Evolutionary conservation across 2,113 vertebrate species (phyloP), one percentile per base, ranked within the genome.

Genomic region (Larimichthys polyactis): DNA sequence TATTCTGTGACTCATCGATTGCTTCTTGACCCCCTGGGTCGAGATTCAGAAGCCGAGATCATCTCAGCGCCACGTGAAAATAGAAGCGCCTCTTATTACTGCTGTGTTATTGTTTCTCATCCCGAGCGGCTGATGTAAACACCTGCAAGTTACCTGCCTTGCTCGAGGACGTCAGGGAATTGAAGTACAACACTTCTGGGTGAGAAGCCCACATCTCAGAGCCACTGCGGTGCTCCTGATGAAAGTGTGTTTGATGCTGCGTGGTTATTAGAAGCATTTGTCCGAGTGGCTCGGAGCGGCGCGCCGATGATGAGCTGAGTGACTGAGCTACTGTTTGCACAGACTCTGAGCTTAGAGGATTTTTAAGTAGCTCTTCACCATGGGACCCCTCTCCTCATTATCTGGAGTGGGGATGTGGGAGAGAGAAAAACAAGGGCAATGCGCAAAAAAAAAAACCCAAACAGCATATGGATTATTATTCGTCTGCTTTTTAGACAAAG

Each of bases 311-410:
- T 17, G 58, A 78, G 76, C 84, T 4, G 62, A 81, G 63, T 57
- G 79, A 11, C 75, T 69, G 79, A 84, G 70, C 54, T 57, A 29
- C 76, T 89, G 79, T 92, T 81, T 86, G 79, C 36, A 70, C 76
- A 73, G 87, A 44, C 79, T 71, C 52, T 46, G 69, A 82, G 62
- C 75, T 71, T 68, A 5, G 73, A 90, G 81, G 79, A 82, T 16
- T 48, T 90, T 81, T 71, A 82, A 90, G 87, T 82, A 83, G 78
- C 86, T 88, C 90, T 74, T 87, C 82, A 71, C 86, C 75, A 40
- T 36, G 71, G 89, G 29, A 86, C 49, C 81, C 81, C 43, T 73
- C 78, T 77, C 85, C 75, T 91, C 89, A 91, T 88, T 90, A 86
- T 85, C 2, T 82, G 73, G 52, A 90, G 81, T 83, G 82, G 68